Percentiles rank a stretch among this genome's conserved stretches.
These are phyloP conservation scores for Drosophila kokeensis DNA, from an alignment of 2,888 invertebrate genomes.

Conservation along the genomic window DNA sequence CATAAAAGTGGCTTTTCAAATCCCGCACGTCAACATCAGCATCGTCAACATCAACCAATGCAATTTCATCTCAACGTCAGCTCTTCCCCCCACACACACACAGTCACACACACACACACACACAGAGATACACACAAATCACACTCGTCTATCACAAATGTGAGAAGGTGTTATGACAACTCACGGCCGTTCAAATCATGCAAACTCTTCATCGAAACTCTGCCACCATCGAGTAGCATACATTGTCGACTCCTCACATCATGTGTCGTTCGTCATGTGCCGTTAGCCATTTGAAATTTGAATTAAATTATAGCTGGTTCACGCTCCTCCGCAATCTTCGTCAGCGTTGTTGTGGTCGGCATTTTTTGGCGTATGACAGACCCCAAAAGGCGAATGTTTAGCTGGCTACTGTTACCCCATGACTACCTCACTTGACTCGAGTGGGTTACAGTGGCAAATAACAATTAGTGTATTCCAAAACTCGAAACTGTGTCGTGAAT, in stretches of 20 bases:
- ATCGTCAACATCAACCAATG: constrained; percentile 38
- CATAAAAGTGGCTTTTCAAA: constrained; percentile 5
- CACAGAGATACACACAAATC: not conserved
- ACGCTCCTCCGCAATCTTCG: not conserved
- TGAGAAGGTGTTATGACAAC: constrained; percentile 63
- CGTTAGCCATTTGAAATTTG: constrained; percentile 50
- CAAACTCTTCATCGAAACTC: constrained; percentile 42
- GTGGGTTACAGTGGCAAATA: constrained; percentile 37
- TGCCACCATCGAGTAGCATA: not conserved
- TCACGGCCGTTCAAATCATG: constrained; percentile 59
- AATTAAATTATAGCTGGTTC: constrained; percentile 55
- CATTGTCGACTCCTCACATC: constrained; percentile 2
- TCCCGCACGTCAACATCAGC: constrained; percentile 14
- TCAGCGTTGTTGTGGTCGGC: constrained; percentile 24
- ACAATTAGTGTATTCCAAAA: not conserved
- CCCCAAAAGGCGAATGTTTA: constrained; percentile 33
- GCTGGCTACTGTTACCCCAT: constrained; percentile 58
- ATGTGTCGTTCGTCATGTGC: constrained; percentile 10
- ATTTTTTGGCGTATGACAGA: constrained; percentile 61
- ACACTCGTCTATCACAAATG: constrained; percentile 28
- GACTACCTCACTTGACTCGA: constrained; percentile 44
- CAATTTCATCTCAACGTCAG: constrained; percentile 36
- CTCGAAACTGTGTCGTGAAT: not conserved
- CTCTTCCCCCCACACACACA: not conserved
- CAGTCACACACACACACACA: not conserved